phyloP scores from a whole-genome alignment of 2,888 invertebrate genomes.

The Papilio elwesi region DNA sequence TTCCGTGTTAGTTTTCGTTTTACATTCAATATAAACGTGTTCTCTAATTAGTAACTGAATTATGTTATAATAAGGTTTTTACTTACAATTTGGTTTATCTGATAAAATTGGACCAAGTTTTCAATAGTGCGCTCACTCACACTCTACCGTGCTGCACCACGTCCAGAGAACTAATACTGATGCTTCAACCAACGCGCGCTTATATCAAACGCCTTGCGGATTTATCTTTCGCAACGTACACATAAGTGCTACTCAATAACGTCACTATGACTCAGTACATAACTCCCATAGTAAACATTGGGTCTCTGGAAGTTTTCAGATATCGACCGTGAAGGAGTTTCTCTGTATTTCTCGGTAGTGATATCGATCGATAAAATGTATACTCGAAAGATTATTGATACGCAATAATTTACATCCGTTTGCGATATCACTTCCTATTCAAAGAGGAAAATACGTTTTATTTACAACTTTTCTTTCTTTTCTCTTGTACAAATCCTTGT shows the following conservation, averaged over 20 bases:
- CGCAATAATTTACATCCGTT: neutral
- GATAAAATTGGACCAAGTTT: neutral
- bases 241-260: slow-evolving; percentile 33
- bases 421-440: neutral
- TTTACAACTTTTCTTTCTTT: too few species aligned
- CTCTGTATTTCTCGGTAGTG: neutral
- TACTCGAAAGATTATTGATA: neutral
- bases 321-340: slow-evolving; percentile 26
- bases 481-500: neutral
- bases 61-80: neutral
- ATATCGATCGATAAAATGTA: slow-evolving; percentile 13
- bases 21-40: too few species aligned
- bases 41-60: too few species aligned
- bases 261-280: slow-evolving; percentile 46
- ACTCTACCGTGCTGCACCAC: slow-evolving; percentile 27
- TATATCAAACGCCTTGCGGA: slow-evolving; percentile 43
- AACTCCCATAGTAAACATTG: slow-evolving; percentile 41
- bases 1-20: too few species aligned
- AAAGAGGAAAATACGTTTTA: neutral
- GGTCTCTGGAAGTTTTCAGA: slow-evolving; percentile 41
- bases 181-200: slow-evolving; percentile 33
- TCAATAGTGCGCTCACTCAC: slow-evolving; percentile 11
- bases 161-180: slow-evolving; percentile 39
- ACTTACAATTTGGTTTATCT: slow-evolving; percentile 26
- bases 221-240: slow-evolving; percentile 43